Percentiles rank a stretch among this genome's conserved stretches.
Evolutionary conservation across 92 coral and sea anemone species (phyloP).

Genomic region (Paragorgia papillata): DNA sequence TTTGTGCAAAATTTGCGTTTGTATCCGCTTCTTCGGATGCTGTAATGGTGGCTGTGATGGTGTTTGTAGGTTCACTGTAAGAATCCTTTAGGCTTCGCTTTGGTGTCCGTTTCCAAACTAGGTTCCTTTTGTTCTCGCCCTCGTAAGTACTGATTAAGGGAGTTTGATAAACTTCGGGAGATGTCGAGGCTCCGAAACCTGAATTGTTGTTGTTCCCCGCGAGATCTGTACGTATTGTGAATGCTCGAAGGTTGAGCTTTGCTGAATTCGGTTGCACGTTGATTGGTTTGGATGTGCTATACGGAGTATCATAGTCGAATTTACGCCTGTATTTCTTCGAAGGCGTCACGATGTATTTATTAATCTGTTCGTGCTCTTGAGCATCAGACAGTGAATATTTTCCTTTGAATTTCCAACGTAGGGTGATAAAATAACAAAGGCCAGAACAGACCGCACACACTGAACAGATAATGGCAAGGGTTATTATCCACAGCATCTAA

Average conservation of each 20-base stretch:
- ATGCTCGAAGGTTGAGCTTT: background rate
- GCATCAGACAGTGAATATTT: no score
- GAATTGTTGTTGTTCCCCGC: background rate
- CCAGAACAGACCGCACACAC: background rate
- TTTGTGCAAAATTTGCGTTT: conserved; percentile 8
- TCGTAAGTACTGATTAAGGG: background rate
- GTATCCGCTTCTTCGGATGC: conserved; percentile 1
- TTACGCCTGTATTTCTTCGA: background rate
- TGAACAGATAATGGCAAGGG: background rate
- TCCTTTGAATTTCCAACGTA: background rate
- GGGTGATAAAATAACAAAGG: background rate
- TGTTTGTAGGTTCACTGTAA: background rate
- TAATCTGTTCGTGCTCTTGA: background rate
- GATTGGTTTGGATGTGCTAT: background rate
- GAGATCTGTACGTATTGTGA: background rate
- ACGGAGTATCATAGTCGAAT: background rate
- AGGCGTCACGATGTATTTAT: conserved; percentile 6
- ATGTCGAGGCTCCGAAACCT: background rate
- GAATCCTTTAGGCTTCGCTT: background rate
- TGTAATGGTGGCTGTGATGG: background rate
- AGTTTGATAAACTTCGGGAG: background rate
- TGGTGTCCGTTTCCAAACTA: background rate
- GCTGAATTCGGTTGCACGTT: conserved; percentile 24
- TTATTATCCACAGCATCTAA: conserved; percentile 20
- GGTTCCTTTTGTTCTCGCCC: background rate